A percentile compares a stretch with the other conserved stretches of the same genome.
These are phyloP conservation scores for Corythornis leucogaster DNA, from an alignment of 2,797 vertebrate genomes.

Conservation along the genomic window DNA sequence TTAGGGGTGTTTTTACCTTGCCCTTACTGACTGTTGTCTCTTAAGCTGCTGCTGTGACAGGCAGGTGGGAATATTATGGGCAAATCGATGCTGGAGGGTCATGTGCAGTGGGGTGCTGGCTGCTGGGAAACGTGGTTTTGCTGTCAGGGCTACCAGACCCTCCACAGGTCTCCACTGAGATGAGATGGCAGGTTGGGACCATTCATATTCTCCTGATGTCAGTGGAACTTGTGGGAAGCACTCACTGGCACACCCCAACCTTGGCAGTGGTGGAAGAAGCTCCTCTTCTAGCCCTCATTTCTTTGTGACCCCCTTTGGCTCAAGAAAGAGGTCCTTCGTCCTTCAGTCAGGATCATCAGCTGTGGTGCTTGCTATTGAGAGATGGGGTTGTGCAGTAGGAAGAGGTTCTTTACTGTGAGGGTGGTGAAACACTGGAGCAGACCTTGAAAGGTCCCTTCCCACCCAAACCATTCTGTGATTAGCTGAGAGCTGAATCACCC, in stretches of 20 bases:
- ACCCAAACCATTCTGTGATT: too few relatives aligned
- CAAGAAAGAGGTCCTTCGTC: background rate
- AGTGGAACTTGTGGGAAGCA: background rate
- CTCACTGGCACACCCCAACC: fast-evolving
- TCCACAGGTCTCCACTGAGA: background rate
- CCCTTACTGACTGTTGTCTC: background rate
- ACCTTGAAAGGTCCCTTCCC: too few relatives aligned
- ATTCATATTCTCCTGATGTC: fast-evolving
- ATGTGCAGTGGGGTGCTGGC: fast-evolving
- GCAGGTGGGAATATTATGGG: fast-evolving
- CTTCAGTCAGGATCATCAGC: background rate
- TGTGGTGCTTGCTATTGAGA: background rate
- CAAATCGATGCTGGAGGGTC: background rate
- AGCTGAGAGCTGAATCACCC: background rate
- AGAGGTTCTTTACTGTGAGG: too few relatives aligned
- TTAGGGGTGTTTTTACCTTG: background rate
- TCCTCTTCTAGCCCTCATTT: background rate
- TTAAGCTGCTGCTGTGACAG: background rate
- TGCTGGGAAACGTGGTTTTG: background rate
- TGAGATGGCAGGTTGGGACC: background rate
- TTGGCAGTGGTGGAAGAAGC: background rate
- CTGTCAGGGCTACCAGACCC: background rate
- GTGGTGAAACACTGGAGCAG: too few relatives aligned
- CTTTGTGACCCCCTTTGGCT: background rate
- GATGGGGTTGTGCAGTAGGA: background rate